A percentile compares a stretch with the other conserved stretches of the same genome.
Conservation (phyloP, 2,888 invertebrate species). For the Tromatobia lineatoria region DNA sequence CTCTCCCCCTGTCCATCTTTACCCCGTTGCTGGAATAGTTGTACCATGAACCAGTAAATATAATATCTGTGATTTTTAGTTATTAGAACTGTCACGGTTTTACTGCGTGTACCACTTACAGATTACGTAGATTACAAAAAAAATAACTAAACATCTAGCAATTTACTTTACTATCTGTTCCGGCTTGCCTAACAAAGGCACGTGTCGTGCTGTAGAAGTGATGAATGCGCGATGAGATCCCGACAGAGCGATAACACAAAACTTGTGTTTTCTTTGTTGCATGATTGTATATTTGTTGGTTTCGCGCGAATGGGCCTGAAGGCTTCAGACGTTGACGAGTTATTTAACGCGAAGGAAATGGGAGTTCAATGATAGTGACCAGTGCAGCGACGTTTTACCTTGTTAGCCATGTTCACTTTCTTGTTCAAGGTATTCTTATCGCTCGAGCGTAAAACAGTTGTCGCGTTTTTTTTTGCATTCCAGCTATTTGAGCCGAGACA, state of each 20-base stretch:
- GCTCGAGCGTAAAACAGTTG: not conserved
- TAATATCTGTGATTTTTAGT: no score
- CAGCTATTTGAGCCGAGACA: not conserved
- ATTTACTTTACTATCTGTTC: no score
- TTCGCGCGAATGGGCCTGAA: not conserved
- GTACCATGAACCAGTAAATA: no score
- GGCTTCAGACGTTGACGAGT: not conserved
- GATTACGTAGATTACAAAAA: no score
- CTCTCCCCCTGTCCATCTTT: no score
- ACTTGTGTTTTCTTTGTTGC: not conserved
- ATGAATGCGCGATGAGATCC: not conserved
- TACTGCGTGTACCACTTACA: no score
- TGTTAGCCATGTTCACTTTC: not conserved
- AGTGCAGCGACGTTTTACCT: not conserved
- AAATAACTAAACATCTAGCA: no score
- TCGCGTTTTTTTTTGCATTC: not conserved
- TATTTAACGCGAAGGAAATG: not conserved
- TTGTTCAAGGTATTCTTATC: not conserved
- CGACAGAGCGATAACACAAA: not conserved
- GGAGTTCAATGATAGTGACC: not conserved
- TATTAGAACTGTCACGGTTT: no score
- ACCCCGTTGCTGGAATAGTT: no score
- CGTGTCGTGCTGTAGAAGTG: no score
- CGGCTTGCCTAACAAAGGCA: no score
- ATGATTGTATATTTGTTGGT: not conserved